Evolutionary conservation across 2,888 invertebrate species (phyloP), one percentile per base, ranked within the genome.

Genomic region (Pyrochroa serraticornis): DNA sequence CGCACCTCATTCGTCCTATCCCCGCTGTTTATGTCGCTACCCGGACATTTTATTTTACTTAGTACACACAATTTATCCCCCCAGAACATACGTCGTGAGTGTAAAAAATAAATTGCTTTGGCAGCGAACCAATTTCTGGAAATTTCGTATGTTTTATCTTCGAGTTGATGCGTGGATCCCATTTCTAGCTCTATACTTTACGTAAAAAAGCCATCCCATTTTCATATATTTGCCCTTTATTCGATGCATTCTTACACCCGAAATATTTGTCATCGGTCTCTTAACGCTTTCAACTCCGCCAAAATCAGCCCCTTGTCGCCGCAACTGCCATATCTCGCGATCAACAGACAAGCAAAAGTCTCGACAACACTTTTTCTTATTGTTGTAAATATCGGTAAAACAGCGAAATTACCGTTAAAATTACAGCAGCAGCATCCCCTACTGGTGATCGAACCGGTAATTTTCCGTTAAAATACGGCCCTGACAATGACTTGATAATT

Each of bases 101-200:
- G 58, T 45, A 60, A 62, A 71, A 74, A 74, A 73, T 74, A 75
- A 73, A 75, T 75, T 75, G 74, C 71, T 68, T 71, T 76, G 76
- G 75, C 76, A 75, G 71, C 66, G 74, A 75, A 77, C 77, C 77
- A 77, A 78, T 78, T 77, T 73, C 72, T 71, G 66, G 56, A 73
- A 75, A 75, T 76, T 76, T 72, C 71, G 74, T 73, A 74, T 75
- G 77, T 75, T 77, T 77, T 77, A 77, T 77, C 76, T 74, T 69
- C 69, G 66, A 64, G 69, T 71, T 72, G 73, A 74, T 76, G 77
- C 75, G 76, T 76, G 72, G 71, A 76, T 76, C 72, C 74, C 72
- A 74, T 75, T 74, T 71, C 72, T 70, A 67, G 70, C 69, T 71
- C 69, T 71, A 73, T 71, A 72, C 73, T 75, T 73, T 75, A 72